Evolutionary conservation across 2,888 invertebrate species (phyloP).

Genomic region (Conchocele bisecta): DNA sequence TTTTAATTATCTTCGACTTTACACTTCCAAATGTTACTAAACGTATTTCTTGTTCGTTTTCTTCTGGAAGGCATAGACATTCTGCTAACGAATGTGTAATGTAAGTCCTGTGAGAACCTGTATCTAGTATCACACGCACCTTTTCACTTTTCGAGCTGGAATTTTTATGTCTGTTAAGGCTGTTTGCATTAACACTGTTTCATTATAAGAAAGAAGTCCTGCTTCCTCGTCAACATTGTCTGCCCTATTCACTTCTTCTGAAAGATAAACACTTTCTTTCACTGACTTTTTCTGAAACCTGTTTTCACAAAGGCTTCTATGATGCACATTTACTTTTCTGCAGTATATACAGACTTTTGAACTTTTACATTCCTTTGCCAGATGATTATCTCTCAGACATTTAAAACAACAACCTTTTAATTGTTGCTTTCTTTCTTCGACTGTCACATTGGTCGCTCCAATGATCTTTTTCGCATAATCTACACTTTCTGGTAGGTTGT

Average conservation of each 20-base stretch:
- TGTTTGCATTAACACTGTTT: not conserved
- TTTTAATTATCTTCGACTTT: conserved; percentile 20
- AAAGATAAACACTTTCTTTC: too few relatives aligned
- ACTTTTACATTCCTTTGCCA: not conserved
- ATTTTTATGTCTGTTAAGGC: not conserved
- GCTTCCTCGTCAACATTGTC: not conserved
- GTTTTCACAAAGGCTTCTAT: not conserved
- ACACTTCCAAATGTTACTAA: conserved; percentile 33
- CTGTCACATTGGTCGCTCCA: not conserved
- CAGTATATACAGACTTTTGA: not conserved
- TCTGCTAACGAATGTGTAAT: conserved; percentile 20
- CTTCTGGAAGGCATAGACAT: conserved; percentile 4
- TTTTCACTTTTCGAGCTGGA: not conserved
- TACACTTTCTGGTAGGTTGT: not conserved
- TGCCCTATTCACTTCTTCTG: too few relatives aligned
- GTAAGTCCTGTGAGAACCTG: conserved; percentile 39
- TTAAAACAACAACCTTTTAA: not conserved
- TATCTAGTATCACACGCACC: conserved; percentile 26
- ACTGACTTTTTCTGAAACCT: too few relatives aligned
- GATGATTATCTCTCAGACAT: not conserved
- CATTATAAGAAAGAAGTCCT: not conserved
- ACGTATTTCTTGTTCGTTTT: conserved; percentile 16
- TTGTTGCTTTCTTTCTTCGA: conserved; percentile 1
- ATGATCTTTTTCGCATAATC: not conserved
- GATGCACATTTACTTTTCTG: not conserved